Percentiles rank a stretch among this genome's conserved stretches.
phyloP scores from a whole-genome alignment of 2,888 invertebrate species.

The Trichopria drosophilae region DNA sequence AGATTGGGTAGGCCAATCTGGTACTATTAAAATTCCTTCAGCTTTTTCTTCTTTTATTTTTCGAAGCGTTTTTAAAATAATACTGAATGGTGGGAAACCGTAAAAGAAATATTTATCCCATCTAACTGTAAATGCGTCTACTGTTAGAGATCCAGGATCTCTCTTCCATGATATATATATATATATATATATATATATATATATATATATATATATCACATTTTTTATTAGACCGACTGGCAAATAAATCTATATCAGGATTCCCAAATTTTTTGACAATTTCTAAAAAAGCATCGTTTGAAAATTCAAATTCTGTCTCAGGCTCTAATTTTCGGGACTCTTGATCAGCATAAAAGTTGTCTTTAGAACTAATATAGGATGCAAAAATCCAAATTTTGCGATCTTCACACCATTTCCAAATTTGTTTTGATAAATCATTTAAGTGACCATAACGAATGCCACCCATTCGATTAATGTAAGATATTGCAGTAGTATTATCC shows the following conservation, averaged over 20 bases:
- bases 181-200: no score
- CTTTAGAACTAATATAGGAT: constrained; percentile 32
- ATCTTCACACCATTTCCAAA: constrained; percentile 35
- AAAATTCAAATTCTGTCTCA: constrained; percentile 34
- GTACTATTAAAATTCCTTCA: constrained; percentile 24
- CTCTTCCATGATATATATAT: constrained; percentile 20
- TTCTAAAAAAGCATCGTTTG: constrained; percentile 9
- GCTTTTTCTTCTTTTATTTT: constrained; percentile 24
- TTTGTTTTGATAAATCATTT: constrained; percentile 28
- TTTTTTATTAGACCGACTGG: constrained; percentile 26
- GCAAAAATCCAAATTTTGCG: constrained; percentile 33
- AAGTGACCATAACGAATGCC: constrained; percentile 29
- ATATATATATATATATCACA: no score
- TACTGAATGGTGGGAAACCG: constrained; percentile 24
- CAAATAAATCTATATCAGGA: constrained; percentile 32
- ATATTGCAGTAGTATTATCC: constrained; percentile 37
- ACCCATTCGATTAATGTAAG: constrained; percentile 37
- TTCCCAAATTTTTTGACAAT: constrained; percentile 16
- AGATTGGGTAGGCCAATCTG: constrained; percentile 22
- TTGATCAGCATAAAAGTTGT: constrained; percentile 36
- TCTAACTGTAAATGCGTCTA: constrained; percentile 29
- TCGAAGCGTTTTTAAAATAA: constrained; percentile 11
- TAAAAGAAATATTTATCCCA: constrained; percentile 22
- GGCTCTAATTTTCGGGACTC: constrained; percentile 35
- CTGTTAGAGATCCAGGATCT: constrained; percentile 13